Conservation (phyloP, 2,888 invertebrate species). For the Acholoe squamosa region DNA sequence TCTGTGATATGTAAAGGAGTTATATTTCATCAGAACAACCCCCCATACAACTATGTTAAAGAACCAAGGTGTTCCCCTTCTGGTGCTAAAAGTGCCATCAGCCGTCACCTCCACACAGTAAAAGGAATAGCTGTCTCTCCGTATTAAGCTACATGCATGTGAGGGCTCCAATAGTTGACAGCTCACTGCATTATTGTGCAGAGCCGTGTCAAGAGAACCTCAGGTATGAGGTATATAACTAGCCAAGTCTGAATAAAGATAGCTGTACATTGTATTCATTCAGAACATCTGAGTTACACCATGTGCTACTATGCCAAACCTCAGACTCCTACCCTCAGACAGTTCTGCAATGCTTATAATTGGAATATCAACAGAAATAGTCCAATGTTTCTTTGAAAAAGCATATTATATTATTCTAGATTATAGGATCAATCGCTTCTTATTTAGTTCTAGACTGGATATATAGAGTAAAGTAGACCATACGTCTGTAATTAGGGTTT, state of each 20-base stretch:
- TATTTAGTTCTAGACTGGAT: no score
- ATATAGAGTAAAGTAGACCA: neutral
- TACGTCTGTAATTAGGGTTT: neutral
- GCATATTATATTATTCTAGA: no score
- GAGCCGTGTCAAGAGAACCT: neutral
- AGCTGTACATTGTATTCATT: neutral
- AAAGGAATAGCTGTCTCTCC: neutral
- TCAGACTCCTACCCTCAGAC: neutral
- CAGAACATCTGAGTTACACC: neutral
- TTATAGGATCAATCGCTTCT: no score
- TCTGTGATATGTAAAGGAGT: neutral
- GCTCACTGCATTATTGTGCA: slow-evolving; percentile 28
- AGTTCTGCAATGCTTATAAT: neutral
- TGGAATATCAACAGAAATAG: no score
- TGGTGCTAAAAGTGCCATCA: neutral
- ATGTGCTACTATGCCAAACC: neutral
- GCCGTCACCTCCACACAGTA: neutral
- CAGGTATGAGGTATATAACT: neutral
- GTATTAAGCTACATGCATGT: neutral
- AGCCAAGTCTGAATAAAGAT: neutral
- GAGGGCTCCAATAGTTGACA: neutral
- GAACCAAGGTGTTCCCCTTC: neutral
- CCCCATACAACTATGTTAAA: neutral
- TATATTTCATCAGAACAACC: neutral
- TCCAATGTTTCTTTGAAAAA: no score